Conservation (phyloP, 2,888 invertebrate species). For the Pachycephus smyrnensis region DNA sequence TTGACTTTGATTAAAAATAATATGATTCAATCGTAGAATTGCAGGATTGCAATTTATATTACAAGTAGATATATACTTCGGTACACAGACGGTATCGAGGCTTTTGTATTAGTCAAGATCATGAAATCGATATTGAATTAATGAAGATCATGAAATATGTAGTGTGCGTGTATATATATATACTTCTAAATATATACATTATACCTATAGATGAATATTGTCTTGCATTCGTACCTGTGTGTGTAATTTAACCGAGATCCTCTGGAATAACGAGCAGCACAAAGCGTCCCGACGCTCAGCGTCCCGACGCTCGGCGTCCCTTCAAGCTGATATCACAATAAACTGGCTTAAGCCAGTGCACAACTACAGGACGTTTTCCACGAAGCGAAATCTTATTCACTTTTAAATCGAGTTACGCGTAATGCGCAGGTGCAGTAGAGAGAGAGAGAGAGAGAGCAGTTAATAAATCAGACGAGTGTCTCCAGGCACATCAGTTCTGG, state of each 20-base stretch:
- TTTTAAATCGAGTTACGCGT: not conserved
- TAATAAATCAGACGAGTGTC: not conserved
- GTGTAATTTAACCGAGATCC: slow-evolving; percentile 19
- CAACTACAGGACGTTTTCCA: not conserved
- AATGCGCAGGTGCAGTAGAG: not conserved
- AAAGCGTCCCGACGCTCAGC: slow-evolving; percentile 15
- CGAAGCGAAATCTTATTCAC: not conserved
- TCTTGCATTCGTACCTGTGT: not conserved
- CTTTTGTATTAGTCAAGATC: not conserved
- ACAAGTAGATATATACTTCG: not conserved
- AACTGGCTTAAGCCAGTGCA: not conserved
- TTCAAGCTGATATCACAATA: slow-evolving; percentile 21
- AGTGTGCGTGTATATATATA: too few species aligned
- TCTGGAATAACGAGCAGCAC: slow-evolving; percentile 18
- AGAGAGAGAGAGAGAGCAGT: not conserved
- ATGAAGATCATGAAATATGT: not conserved
- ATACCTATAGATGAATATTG: slow-evolving; percentile 15
- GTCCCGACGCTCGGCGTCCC: slow-evolving; percentile 8
- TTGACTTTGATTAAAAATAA: not conserved
- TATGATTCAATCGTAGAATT: not conserved
- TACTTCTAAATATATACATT: not conserved
- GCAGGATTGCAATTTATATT: not conserved
- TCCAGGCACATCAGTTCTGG: not conserved
- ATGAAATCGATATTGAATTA: not conserved
- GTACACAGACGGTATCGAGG: not conserved